Conservation (phyloP, 2,797 vertebrate species). For the Cyprinodon diabolis region DNA sequence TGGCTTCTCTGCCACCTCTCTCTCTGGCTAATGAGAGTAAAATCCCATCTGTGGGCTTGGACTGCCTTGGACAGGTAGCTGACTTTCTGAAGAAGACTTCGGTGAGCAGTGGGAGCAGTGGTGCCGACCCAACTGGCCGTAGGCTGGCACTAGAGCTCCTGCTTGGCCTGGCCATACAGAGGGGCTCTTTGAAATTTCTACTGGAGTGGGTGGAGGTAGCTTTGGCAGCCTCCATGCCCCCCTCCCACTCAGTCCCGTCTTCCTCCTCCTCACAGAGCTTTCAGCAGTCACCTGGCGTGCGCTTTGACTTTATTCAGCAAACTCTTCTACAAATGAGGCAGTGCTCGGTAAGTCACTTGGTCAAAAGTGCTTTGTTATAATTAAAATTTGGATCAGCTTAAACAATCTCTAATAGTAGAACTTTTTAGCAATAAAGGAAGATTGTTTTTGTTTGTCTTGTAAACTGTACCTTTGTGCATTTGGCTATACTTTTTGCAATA, state of each 20-base stretch:
- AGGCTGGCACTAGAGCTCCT: slow-evolving; percentile 83
- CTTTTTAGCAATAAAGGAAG: not conserved
- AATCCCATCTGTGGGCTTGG: slow-evolving; percentile 83
- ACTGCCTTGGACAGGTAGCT: slow-evolving; percentile 83
- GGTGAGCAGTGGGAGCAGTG: slow-evolving; percentile 74
- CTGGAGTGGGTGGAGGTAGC: slow-evolving; percentile 88
- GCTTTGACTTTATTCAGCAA: slow-evolving; percentile 81
- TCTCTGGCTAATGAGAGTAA: slow-evolving; percentile 87
- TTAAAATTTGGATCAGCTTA: not conserved
- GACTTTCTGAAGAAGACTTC: slow-evolving; percentile 86
- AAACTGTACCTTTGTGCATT: not conserved
- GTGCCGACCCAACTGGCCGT: slow-evolving; percentile 79
- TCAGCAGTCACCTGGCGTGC: slow-evolving; percentile 72
- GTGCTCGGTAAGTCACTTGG: slow-evolving; percentile 77
- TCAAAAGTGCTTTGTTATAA: not conserved
- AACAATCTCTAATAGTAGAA: too few relatives aligned
- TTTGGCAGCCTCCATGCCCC: slow-evolving; percentile 78
- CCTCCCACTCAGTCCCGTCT: slow-evolving; percentile 52
- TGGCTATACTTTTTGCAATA: not conserved
- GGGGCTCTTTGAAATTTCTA: slow-evolving; percentile 84
- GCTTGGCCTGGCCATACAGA: slow-evolving; percentile 83
- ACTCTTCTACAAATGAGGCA: slow-evolving; percentile 85
- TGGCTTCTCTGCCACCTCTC: slow-evolving; percentile 82
- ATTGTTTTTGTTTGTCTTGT: not conserved
- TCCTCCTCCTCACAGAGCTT: slow-evolving; percentile 62